Percentiles rank a stretch among this genome's conserved stretches.
Evolutionary conservation across 1,140 invertebrate genomes (phyloP).

Genomic region (Sycobia sp.): DNA sequence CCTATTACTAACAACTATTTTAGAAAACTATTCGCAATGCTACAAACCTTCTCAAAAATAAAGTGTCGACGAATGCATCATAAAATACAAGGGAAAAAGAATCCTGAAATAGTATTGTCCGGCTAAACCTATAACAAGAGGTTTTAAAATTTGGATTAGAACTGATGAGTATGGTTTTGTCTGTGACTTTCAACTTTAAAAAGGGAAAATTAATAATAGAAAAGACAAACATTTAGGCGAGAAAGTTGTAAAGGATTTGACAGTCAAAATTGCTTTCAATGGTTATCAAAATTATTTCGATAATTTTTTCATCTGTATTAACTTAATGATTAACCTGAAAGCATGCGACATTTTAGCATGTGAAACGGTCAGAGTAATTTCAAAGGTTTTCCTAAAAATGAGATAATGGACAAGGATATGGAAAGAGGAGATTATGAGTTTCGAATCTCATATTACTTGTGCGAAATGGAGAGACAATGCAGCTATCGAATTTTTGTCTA

Average conservation of each 20-base stretch:
- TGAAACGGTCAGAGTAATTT: constrained; percentile 43
- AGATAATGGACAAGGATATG: constrained; percentile 42
- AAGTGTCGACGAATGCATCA: constrained; percentile 51
- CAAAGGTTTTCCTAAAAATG: constrained; percentile 47
- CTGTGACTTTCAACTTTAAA: constrained; percentile 57
- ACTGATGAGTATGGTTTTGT: constrained; percentile 56
- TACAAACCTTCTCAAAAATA: constrained; percentile 25
- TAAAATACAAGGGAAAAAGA: constrained; percentile 51
- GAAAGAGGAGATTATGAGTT: constrained; percentile 42
- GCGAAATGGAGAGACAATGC: too few species aligned
- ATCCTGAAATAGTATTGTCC: constrained; percentile 58
- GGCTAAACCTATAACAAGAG: constrained; percentile 60
- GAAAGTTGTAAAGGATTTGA: constrained; percentile 49
- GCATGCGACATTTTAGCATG: too few species aligned
- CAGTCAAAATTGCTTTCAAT: constrained; percentile 38
- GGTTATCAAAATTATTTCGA: constrained; percentile 47
- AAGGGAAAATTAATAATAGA: constrained; percentile 47
- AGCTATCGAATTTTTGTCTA: too few species aligned
- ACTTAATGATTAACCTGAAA: too few species aligned
- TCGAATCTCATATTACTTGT: too few species aligned
- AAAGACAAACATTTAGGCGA: constrained; percentile 46
- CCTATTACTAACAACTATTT: constrained; percentile 45
- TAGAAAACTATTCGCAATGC: constrained; percentile 17
- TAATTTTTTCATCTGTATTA: constrained; percentile 53
- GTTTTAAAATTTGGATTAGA: constrained; percentile 41